Evolutionary conservation across 2,888 invertebrate species (phyloP).

Genomic region (Plagodis dolabraria): DNA sequence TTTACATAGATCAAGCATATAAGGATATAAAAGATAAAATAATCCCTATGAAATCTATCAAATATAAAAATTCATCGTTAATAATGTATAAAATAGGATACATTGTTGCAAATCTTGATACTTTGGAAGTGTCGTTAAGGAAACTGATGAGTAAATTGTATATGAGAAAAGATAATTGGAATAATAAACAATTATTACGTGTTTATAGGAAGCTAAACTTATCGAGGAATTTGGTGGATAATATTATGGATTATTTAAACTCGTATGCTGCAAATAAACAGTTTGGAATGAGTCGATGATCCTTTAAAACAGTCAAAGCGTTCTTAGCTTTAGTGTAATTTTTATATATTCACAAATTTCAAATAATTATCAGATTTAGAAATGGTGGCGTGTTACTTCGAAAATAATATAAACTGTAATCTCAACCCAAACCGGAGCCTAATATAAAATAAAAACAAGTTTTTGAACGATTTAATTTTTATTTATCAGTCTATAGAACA

Average conservation of each 20-base stretch:
- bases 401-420: too few species aligned
- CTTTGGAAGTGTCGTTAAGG: slow-evolving; percentile 46
- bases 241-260: slow-evolving; percentile 10
- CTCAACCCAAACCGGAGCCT: too few species aligned
- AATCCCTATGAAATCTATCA: slow-evolving; percentile 8
- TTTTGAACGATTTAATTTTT: slow-evolving; percentile 4
- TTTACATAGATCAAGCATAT: slow-evolving; percentile 5
- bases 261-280: background rate
- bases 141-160: slow-evolving; percentile 26
- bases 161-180: background rate
- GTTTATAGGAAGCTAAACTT: slow-evolving; percentile 11
- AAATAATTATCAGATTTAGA: too few species aligned
- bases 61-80: slow-evolving; percentile 36
- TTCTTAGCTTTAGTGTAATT: too few species aligned
- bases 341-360: too few species aligned
- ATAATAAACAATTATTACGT: background rate
- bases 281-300: background rate
- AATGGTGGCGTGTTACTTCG: too few species aligned
- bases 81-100: slow-evolving; percentile 53
- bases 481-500: slow-evolving; percentile 16
- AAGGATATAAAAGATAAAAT: slow-evolving; percentile 11
- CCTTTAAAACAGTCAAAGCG: too few species aligned
- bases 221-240: slow-evolving; percentile 9
- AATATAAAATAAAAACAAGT: too few species aligned
- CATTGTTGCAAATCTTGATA: slow-evolving; percentile 56